Percentiles rank a stretch among this genome's conserved stretches.
phyloP scores from a whole-genome alignment of 2,113 vertebrate species.

The Malaclemys terrapin region DNA sequence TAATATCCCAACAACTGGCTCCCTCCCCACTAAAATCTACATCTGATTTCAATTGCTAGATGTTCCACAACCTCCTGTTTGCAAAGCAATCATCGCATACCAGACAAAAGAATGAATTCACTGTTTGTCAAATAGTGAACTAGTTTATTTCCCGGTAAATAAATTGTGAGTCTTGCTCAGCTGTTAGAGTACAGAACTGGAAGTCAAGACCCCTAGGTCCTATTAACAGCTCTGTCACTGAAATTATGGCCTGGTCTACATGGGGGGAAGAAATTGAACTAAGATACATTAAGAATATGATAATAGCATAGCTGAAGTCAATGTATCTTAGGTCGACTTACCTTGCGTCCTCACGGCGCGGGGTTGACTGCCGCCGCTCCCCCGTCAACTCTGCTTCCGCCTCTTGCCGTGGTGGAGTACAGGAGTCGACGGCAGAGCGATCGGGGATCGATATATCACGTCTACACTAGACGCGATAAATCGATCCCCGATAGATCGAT shows the following conservation, averaged over 20 bases:
- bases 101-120: neutral
- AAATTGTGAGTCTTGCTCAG: neutral
- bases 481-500: too few relatives aligned
- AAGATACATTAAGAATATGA: too few relatives aligned
- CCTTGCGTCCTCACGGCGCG: too few relatives aligned
- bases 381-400: too few relatives aligned
- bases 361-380: too few relatives aligned
- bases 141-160: accelerated
- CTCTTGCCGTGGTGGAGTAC: too few relatives aligned
- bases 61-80: neutral
- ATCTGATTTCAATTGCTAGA: neutral
- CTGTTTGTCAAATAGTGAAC: neutral
- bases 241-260: neutral
- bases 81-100: neutral
- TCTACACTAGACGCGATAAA: too few relatives aligned
- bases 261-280: too few relatives aligned
- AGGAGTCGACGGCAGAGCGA: too few relatives aligned
- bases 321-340: too few relatives aligned
- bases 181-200: accelerated
- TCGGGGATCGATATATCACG: too few relatives aligned
- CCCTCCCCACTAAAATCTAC: neutral
- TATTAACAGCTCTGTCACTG: neutral
- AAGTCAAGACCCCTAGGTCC: neutral
- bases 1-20: neutral
- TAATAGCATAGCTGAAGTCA: too few relatives aligned